Evolutionary conservation across 2,113 vertebrate species (phyloP), one percentile per base, ranked within the genome.

Genomic region (Ptilorrhoa leucosticta): DNA sequence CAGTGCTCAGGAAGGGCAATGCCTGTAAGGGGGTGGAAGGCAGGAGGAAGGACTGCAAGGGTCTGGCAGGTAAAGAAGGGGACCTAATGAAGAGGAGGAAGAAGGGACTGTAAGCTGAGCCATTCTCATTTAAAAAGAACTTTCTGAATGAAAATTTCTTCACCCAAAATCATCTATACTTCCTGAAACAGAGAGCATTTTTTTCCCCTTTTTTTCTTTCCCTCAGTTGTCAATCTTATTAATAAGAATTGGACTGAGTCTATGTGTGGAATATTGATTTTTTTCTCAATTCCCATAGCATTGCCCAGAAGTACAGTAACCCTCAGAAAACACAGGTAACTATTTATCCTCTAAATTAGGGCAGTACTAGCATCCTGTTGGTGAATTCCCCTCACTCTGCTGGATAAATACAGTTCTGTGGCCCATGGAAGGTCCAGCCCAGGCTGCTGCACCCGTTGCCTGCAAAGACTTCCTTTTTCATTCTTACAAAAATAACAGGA

Each of bases 361-460:
- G n/a, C 37, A 54, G 13, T 18, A 30, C n/a, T 51, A 51, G 9
- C 3, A 2, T 45, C n/a, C 1, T 1, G 3, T 15, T 90, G 24
- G 30, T 56, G 50, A 82, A 44, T 61, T 82, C 16, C 16, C 31
- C 28, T 65, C 14, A 23, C 16, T 60, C 16, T 81, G n/a, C 50
- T n/a, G 11, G 10, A 51, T 42, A 26, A 28, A 3, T 21, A 11
- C 10, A 13, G 17, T 39, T 21, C 44, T 10, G 0, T 28, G 20
- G 45, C 13, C 18, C 1, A 2, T 47, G 11, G 37, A 56, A 83
- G 5, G 7, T 20, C 17, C 50, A 73, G 48, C 20, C 13, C 9
- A 45, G 30, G 16, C 39, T 63, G 33, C 44, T 4, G 2, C 27
- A 78, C 5, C 3, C 5, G 30, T 81, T 2, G 0, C 15, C 28